Evolutionary conservation across 2,888 invertebrate genomes (phyloP).

Genomic region (Papilio elwesi): DNA sequence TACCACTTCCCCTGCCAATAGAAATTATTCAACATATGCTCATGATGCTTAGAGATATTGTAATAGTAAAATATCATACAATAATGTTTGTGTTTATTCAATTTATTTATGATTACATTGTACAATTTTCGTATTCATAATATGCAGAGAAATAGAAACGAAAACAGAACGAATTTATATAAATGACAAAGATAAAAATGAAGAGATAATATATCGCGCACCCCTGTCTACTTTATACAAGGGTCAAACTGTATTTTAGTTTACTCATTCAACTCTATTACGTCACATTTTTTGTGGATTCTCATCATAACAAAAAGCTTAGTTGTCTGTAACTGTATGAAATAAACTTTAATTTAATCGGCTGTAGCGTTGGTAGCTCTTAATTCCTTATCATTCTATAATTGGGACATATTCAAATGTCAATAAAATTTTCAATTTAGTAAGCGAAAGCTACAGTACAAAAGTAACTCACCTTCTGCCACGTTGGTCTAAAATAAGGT

Average conservation of each 20-base stretch:
- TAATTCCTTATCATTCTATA: too few relatives aligned
- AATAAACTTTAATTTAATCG: too few relatives aligned
- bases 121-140: neutral
- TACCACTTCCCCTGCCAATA: neutral
- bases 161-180: neutral
- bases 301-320: neutral
- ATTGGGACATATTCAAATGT: too few relatives aligned
- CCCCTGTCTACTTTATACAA: conserved; percentile 23
- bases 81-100: neutral
- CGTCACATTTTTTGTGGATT: conserved; percentile 1
- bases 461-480: too few relatives aligned
- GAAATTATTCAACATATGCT: too few relatives aligned
- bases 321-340: too few relatives aligned
- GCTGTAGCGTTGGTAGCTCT: too few relatives aligned
- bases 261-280: conserved; percentile 16
- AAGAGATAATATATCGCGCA: conserved; percentile 22
- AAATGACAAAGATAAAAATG: conserved; percentile 23
- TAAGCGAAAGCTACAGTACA: too few relatives aligned
- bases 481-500: too few relatives aligned
- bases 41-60: neutral
- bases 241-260: conserved; percentile 28
- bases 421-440: too few relatives aligned
- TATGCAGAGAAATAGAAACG: conserved; percentile 6
- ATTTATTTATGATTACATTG: too few relatives aligned
- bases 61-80: neutral